Evolutionary conservation across 2,888 invertebrate species (phyloP), one percentile per base, ranked within the genome.

Genomic region (Eremobia ochroleuca): DNA sequence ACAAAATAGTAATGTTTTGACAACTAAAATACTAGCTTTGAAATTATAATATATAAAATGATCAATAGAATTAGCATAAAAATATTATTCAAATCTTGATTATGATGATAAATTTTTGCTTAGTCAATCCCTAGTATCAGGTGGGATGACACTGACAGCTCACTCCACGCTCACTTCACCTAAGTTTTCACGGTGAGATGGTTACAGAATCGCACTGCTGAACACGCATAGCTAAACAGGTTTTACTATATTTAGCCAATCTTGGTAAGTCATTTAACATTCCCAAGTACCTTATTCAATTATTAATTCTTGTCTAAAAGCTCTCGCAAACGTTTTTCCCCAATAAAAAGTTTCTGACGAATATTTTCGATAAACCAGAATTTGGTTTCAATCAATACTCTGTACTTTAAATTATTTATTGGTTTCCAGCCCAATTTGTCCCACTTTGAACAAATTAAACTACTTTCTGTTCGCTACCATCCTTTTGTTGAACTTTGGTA

Each of bases 361-460:
- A 61, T 61, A 69, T 72, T 79, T 67, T 65, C n/a, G 13, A 31
- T 59, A n/a, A 70, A 79, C 68, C 55, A 68, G 62, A 74, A 64
- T 82, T 79, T 79, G 52, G 52, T 79, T 84, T 75, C n/a, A 72
- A 82, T 83, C 83, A 71, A 83, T 84, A 80, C 49, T 68, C 59
- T 43, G n/a, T 73, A 52, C 61, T 84, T 84, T 76, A 71, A 85
- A 80, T 80, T 76, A 49, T 81, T 81, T 85, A 76, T 85, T 73
- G 67, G 55, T 64, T 81, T 83, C 64, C 70, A 61, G 40, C 40
- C 46, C 73, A 81, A 85, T 81, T 83, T 71, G 70, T 81, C 72
- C 81, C 71, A 83, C 55, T 85, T 81, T 67, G 31, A 64, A 76
- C 73, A 58, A 77, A 77, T 75, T 83, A 66, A 70, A 73, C 71